Evolutionary conservation across 1,140 invertebrate species (phyloP).

Genomic region (Agrilus planipennis): DNA sequence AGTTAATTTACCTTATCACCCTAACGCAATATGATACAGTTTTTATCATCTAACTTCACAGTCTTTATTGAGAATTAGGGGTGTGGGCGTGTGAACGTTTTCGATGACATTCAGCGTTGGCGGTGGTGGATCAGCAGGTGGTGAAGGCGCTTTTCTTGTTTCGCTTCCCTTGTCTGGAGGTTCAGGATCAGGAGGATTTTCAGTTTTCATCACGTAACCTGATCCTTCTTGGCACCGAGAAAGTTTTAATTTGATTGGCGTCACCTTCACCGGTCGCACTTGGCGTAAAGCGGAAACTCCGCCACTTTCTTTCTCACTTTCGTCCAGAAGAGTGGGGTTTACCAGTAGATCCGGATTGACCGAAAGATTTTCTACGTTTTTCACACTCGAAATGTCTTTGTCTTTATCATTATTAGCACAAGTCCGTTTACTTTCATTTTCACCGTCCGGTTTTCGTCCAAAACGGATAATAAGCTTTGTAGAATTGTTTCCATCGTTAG

Average conservation of each 20-base stretch:
- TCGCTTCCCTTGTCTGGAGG: constrained; percentile 13
- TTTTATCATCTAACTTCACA: constrained; percentile 78
- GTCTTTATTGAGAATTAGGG: constrained; percentile 56
- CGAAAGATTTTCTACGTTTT: constrained; percentile 27
- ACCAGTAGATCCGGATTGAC: not conserved
- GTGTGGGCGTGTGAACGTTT: constrained; percentile 6
- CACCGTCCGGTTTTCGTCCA: constrained; percentile 32
- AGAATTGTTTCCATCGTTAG: constrained; percentile 43
- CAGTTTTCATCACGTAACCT: constrained; percentile 46
- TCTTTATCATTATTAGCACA: constrained; percentile 15
- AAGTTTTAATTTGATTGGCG: constrained; percentile 71
- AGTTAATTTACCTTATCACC: not conserved
- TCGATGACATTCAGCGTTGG: constrained; percentile 6
- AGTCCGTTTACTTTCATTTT: constrained; percentile 27
- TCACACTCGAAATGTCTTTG: constrained; percentile 10
- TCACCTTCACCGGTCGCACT: constrained; percentile 51
- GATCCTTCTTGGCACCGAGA: constrained; percentile 62
- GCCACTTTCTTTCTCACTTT: constrained; percentile 14
- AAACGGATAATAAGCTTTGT: constrained; percentile 58
- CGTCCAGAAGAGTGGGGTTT: not conserved
- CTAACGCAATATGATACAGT: constrained; percentile 20
- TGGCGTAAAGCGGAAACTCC: constrained; percentile 38
- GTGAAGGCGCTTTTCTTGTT: constrained; percentile 14
- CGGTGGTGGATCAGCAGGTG: constrained; percentile 18
- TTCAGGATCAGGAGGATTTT: constrained; percentile 23